Conservation (phyloP, 2,888 invertebrate species). For the Dyspetes luteomarginatus region DNA sequence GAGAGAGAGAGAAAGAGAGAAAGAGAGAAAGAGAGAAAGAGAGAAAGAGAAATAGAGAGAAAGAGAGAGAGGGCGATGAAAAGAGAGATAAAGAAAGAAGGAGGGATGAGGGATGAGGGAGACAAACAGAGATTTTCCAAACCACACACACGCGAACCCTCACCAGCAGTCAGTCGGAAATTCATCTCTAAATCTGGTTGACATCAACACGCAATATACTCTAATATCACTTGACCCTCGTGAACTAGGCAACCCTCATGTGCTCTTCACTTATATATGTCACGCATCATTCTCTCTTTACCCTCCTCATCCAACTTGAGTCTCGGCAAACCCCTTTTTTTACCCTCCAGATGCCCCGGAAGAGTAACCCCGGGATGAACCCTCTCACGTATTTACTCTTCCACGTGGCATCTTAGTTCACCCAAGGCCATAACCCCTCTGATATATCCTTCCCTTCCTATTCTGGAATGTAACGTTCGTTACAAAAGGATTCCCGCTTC, state of each 20-base stretch:
- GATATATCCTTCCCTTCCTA: background rate
- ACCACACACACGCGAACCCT: background rate
- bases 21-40: too few species aligned
- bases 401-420: background rate
- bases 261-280: background rate
- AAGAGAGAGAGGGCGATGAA: background rate
- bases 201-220: conserved; percentile 56
- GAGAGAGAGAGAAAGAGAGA: background rate
- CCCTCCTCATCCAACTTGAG: background rate
- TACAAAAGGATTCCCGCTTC: background rate
- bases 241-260: background rate
- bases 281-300: background rate
- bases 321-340: background rate
- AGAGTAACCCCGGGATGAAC: background rate
- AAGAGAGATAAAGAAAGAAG: background rate
- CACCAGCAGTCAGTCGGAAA: background rate
- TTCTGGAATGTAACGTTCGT: conserved; percentile 15
- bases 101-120: background rate
- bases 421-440: background rate
- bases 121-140: background rate
- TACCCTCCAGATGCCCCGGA: too few species aligned
- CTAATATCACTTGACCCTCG: conserved; percentile 57
- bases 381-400: background rate
- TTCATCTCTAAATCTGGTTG: conserved; percentile 48
- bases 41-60: background rate